A percentile compares a stretch with the other conserved stretches of the same genome.
phyloP scores from a whole-genome alignment of 2,113 vertebrate genomes.

The Balaenoptera acutorostrata region DNA sequence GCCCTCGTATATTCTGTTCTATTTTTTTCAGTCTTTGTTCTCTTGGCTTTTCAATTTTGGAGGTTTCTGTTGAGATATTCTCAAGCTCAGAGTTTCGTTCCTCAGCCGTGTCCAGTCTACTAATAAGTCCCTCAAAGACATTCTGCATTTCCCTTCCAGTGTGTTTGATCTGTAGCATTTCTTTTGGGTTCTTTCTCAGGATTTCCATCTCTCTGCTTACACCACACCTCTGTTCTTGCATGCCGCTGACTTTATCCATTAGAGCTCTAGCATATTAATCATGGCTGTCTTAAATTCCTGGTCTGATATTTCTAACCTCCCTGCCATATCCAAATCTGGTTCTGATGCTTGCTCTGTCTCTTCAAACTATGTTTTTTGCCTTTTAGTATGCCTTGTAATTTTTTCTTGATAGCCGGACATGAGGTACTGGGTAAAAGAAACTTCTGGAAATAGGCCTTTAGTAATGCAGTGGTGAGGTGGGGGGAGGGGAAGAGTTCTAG shows the following conservation, averaged over 20 bases:
- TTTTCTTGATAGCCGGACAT: not conserved
- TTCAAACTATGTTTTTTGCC: not conserved
- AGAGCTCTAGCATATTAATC: not conserved
- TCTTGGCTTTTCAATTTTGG: not conserved
- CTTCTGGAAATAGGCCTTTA: fast-evolving
- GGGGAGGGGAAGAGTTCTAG: not conserved
- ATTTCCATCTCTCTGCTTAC: not conserved
- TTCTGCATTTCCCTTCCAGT: fast-evolving
- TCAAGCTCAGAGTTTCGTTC: not conserved
- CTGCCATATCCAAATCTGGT: not conserved
- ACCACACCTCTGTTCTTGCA: not conserved
- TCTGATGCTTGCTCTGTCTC: not conserved
- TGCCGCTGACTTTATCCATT: fast-evolving
- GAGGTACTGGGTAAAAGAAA: not conserved
- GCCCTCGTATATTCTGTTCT: not conserved
- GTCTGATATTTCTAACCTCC: not conserved
- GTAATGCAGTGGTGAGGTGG: fast-evolving
- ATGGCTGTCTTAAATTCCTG: not conserved
- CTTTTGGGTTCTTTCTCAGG: not conserved
- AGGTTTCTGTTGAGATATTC: not conserved
- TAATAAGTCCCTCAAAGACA: not conserved
- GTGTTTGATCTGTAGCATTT: not conserved
- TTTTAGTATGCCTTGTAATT: not conserved
- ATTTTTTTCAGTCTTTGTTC: not conserved
- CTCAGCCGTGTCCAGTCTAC: not conserved